Evolutionary conservation across 2,797 vertebrate species (phyloP), one percentile per base, ranked within the genome.

Genomic region (Coilia nasus): DNA sequence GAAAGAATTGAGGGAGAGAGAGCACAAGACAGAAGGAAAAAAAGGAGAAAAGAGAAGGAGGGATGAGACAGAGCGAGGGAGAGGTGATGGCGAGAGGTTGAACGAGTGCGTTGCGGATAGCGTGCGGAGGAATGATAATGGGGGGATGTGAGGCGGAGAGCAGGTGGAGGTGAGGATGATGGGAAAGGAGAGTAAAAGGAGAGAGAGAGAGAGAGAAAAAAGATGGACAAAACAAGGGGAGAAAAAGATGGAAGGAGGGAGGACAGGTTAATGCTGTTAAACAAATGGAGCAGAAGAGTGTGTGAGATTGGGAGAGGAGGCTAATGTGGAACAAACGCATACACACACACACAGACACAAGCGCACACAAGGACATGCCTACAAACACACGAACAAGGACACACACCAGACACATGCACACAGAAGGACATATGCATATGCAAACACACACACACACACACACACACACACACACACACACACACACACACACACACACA

Each of bases 201-300:
- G 86, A 82, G 81, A 86, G 75, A 83, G 84, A 78, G 86, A 87
- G 81, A 86, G 75, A 83, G 84, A 78, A 83, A 85, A 87, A 87
- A 82, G 50, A 83, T 44, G 78, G 28, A 59, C 59, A 47, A 60
- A 47, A 44, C 64, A 23, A 14, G 12, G 62, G 47, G 15, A 17
- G 54, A 59, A 82, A 71, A 85, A 87, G 88, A 87, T 67, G 81
- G 82, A 83, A 50, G 56, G 81, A 85, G 84, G 71, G 35, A 87
- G 84, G 87, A 93, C 91, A 92, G 89, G 91, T 93, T 93, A 93
- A 93, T 93, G 92, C 89, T 86, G 90, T 87, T 89, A 91, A 91
- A 91, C 89, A 86, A 87, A 91, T 83, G 57, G 89, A 86, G 82
- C 75, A 85, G 88, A 82, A 84, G 85, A 90, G 89, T 2, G 67